phyloP scores from a whole-genome alignment of 2,888 invertebrate species.

The Patella caerulea region DNA sequence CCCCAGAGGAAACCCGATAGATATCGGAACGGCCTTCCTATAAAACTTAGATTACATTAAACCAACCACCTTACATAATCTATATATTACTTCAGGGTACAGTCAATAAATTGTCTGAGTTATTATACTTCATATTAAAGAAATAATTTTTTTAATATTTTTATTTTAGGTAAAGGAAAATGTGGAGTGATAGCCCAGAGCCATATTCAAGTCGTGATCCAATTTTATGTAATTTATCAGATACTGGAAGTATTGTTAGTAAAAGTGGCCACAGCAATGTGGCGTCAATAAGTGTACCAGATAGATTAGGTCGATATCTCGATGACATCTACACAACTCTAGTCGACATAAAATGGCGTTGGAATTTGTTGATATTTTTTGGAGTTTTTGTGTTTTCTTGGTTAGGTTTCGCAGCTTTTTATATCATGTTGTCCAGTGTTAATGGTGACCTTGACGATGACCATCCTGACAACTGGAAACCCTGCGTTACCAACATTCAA shows the following conservation, averaged over 20 bases:
- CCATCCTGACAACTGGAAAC: conserved; percentile 39
- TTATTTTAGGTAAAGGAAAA: no score
- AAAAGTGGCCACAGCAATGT: conserved; percentile 78
- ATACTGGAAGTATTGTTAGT: conserved; percentile 4
- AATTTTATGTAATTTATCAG: not conserved
- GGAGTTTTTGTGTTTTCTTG: conserved; percentile 85
- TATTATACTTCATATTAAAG: no score
- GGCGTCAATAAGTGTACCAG: conserved; percentile 91
- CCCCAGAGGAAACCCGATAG: no score
- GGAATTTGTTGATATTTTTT: conserved; percentile 89
- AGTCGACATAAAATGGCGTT: conserved; percentile 91
- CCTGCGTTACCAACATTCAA: conserved; percentile 80
- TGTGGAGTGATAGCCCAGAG: no score
- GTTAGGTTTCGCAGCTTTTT: conserved; percentile 82
- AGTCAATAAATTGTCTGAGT: no score
- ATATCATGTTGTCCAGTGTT: conserved; percentile 64
- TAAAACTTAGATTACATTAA: no score
- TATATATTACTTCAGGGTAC: no score
- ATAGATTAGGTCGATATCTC: conserved; percentile 77
- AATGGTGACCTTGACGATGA: conserved; percentile 68
- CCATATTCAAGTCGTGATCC: no score
- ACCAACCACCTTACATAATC: no score
- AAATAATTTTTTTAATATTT: no score
- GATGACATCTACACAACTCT: conserved; percentile 92
- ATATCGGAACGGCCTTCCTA: no score